phyloP scores from a whole-genome alignment of 30 jellyfish, hydroid and myxozoan genomes.

The Chrysaora quinquecirrha region DNA sequence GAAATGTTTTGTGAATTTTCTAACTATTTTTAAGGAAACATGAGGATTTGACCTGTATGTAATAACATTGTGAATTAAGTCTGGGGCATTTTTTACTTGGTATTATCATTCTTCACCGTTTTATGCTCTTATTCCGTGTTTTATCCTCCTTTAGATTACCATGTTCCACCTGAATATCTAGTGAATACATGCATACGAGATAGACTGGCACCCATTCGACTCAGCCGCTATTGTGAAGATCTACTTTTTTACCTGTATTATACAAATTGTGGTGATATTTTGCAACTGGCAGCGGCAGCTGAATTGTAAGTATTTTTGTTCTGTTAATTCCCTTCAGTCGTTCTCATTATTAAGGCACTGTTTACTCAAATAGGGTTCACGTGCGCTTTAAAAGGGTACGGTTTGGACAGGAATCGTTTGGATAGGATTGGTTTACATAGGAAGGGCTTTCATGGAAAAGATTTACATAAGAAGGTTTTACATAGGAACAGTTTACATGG shows the following conservation, averaged over 20 bases:
- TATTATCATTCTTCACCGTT: background rate
- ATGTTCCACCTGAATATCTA: conserved; percentile 94
- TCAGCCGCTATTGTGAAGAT: conserved; percentile 93
- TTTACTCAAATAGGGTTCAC: too few relatives aligned
- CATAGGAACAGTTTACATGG: too few relatives aligned
- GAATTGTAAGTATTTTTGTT: conserved; percentile 77
- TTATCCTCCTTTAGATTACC: conserved; percentile 59
- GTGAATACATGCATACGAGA: conserved; percentile 88
- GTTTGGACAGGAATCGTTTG: too few relatives aligned
- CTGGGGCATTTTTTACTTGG: background rate
- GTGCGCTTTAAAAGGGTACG: too few relatives aligned
- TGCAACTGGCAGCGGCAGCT: conserved; percentile 99
- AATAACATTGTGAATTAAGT: too few relatives aligned
- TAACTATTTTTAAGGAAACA: background rate
- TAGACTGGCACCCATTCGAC: conserved; percentile 89
- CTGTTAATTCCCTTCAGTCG: background rate
- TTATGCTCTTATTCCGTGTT: background rate
- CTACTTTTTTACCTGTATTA: conserved; percentile 87
- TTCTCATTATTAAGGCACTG: too few relatives aligned
- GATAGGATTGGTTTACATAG: too few relatives aligned
- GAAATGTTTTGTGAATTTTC: too few relatives aligned
- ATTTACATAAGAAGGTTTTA: too few relatives aligned
- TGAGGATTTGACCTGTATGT: background rate
- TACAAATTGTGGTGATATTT: conserved; percentile 93
- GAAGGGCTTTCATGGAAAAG: too few relatives aligned